Base-by-base conservation (phyloP, 2,888 invertebrate species). In the Caenorhabditis sp. region DNA sequence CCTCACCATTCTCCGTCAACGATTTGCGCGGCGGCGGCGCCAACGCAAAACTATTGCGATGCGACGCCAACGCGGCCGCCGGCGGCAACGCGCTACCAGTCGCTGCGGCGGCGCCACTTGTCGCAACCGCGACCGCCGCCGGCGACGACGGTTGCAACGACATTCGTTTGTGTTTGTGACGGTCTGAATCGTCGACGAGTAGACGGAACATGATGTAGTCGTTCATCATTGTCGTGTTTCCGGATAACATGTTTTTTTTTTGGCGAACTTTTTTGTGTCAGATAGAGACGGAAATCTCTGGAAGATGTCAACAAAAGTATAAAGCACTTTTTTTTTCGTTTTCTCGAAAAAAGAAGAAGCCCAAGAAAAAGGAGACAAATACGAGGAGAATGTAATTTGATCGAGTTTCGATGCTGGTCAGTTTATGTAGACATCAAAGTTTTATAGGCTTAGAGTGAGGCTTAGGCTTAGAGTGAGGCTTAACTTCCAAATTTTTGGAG, bases 121-220 rank as follows among this genome's bases (percentile, higher is more conserved):
- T 6, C n/a, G n/a, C n/a, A n/a, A n/a, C n/a, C n/a, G n/a, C n/a
- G n/a, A n/a, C n/a, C n/a, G n/a, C n/a, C n/a, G n/a, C n/a, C n/a
- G n/a, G n/a, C 1, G n/a, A 5, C 10, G 66, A 63, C 17, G 69
- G 73, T 49, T 64, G 63, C 21, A 69, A 58, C 14, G 72, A 65
- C 55, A 70, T 64, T 36, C 72, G 59, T 43, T 69, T 72, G 50
- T 73, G 76, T 51, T 72, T 71, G 57, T 65, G 61, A 37, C 66
- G 71, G 59, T 70, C 77, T 58, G 72, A 60, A 62, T 77, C 75
- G 61, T 82, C 82, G 69, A 81, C 79, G 19, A 83, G 74, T 36
- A 83, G 71, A 31, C 83, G 83, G 72, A 83, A 83, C 81, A 83
- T 81, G 51, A 83, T 73, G 64, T 83, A 83, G 67, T 83, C 83